Base-by-base conservation (phyloP, 1,140 invertebrate species). In the Homarus americanus region DNA sequence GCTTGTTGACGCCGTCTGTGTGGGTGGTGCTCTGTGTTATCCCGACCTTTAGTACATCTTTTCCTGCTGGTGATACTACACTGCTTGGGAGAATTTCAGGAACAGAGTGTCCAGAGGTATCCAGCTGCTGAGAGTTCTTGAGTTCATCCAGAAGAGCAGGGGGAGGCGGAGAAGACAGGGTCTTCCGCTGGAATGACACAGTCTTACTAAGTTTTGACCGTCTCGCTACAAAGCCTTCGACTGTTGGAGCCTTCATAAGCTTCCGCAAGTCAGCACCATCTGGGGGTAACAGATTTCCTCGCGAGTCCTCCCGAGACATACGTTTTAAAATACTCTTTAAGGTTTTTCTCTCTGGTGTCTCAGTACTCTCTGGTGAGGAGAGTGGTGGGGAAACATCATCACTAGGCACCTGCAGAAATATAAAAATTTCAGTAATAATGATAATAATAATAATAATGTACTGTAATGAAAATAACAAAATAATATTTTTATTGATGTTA, bases 121-220 rank as follows among this genome's bases (percentile, higher is more conserved):
- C 28, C 28, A 32, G 2, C 12, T 24, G 12, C 24, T 49, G 41
- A 2, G 28, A 49, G 78, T 80, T 49, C 20, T 80, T 72, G 38
- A 66, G 36, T 44, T 90, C 88, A 7, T 84, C 82, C 38, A 92
- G 76, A 66, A 79, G 79, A 44, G 87, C 69, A 28, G 91, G 89
- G n/a, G 93, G 91, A 24, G 97, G 97, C 80, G 97, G 97, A 93
- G 97, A 97, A 92, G 96, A 96, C 93, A 97, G 95, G 87, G 97
- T 97, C 94, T 97, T 96, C 91, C 97, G 95, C 94, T 98, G 97
- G 94, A 98, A 98, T 82, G 97, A 98, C 80, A 98, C 97, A 94
- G 97, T 97, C 95, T 98, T 98, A 58, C 97, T 96, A 93, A 98
- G 96, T 94, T 98, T 98, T 87, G 97, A 97, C 94, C 97, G 97